Evolutionary conservation across 2,797 vertebrate genomes (phyloP), one percentile per base, ranked within the genome.

Genomic region (Mus caroli): DNA sequence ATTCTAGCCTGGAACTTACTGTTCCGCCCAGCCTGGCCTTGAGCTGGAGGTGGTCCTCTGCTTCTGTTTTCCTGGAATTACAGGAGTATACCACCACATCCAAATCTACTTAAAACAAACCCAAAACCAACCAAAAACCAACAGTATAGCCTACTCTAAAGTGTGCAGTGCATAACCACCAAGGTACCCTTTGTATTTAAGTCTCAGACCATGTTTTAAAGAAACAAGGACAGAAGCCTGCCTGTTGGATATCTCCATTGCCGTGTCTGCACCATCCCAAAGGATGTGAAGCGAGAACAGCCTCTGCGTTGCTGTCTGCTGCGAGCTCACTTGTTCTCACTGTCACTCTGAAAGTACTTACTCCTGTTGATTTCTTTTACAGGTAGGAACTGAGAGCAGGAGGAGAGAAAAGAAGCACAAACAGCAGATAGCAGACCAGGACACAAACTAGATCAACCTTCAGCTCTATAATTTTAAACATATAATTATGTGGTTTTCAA

Each of bases 401-500:
- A 58, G 34, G 34, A 37, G n/a, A 82, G 80, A 37, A 86, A 37
- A 86, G 78, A 90, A 76, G 17, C 37, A 60, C 17, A 86, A 37
- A 34, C 13, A 78, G 26, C 50, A 92, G 64, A 54, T 75, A 79
- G 26, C 60, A 80, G 85, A 34, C 31, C 8, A 78, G 26, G 34
- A 71, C 26, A 31, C 54, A 58, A 79, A 73, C 26, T 46, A 87
- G 40, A 3, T 37, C 26, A 83, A 0, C 85, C 40, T 95, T 86
- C 50, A 71, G 80, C 78, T 46, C 20, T 17, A 37, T 52, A 15
- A n/a, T 76, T 94, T 85, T 77, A 78, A 90, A 80, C 43, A 50
- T 24, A 92, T 73, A 58, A 34, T 13, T 77, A 0, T 62, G 6
- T 94, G 92, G 40, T 96, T 84, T 24, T 80, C 28, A 82, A 94